Evolutionary conservation across 2,888 invertebrate species (phyloP), one percentile per base, ranked within the genome.

Genomic region (Drosophila mulleri): DNA sequence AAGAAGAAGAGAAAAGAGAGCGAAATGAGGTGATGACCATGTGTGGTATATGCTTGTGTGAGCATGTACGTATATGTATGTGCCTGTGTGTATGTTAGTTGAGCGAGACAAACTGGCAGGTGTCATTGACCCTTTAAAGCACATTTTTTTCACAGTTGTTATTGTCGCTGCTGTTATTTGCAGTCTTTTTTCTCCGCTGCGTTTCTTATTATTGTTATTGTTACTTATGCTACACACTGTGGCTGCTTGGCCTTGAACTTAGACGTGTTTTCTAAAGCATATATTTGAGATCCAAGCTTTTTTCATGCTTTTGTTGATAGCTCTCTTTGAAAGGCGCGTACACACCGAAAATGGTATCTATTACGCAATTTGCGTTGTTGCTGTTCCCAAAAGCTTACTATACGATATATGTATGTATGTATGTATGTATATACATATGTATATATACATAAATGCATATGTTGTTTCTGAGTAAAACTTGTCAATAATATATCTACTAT

Each of bases 41-140:
- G 60, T 80, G 61, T 42, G 53, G 41, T 64, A 45, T 23, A 23
- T 45, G 48, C 18, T 20, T 53, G n/a, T 14, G 4, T 18, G n/a
- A 23, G 23, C 7, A 7, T 37, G 23, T n/a, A 16, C 9, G 35
- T 14, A 20, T 37, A 35, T 37, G 23, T 47, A 41, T 56, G 20
- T 37, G 35, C 5, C 0, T 37, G 12, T 39, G 7, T 39, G 62
- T 65, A 83, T 69, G 67, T 70, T 77, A 76, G 64, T 61, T 78
- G 61, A 81, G 85, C 72, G 72, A 88, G 72, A 80, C 88, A 87
- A 84, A 83, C 82, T 82, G 78, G 67, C 85, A 89, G 89, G 86
- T 86, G 86, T 86, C 86, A 89, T 88, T 86, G 90, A 86, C 86
- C 89, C 85, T 88, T 86, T 85, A 75, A 87, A 82, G 67, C 75